phyloP scores from a whole-genome alignment of 1,140 invertebrate genomes.

The Neodiprion lecontei region DNA sequence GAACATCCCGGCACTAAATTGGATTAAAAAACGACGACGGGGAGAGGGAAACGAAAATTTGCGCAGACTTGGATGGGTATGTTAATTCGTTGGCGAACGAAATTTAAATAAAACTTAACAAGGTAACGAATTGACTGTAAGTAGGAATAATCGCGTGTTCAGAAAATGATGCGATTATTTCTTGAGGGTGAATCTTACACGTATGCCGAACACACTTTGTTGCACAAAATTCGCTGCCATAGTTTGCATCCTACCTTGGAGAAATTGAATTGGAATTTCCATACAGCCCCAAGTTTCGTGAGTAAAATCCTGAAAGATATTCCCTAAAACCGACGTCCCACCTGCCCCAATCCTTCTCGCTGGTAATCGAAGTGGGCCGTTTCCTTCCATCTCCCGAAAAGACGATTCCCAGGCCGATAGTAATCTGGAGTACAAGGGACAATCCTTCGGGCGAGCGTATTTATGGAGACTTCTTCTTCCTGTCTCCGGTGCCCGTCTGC shows the following conservation, averaged over 20 bases:
- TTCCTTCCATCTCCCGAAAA: slow-evolving; percentile 7
- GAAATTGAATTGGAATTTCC: neutral
- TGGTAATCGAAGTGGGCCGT: slow-evolving; percentile 11
- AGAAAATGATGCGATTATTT: too few species aligned
- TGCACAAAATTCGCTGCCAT: neutral
- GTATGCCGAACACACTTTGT: too few species aligned
- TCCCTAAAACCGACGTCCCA: neutral
- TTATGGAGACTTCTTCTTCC: slow-evolving; percentile 17
- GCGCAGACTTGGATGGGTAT: too few species aligned
- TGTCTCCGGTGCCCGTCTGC: neutral
- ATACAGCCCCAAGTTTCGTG: neutral
- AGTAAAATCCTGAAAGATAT: slow-evolving; percentile 1
- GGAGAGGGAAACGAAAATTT: too few species aligned
- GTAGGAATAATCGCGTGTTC: too few species aligned
- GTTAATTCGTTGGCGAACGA: too few species aligned
- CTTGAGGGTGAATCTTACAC: too few species aligned
- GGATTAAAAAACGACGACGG: neutral
- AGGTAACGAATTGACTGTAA: too few species aligned
- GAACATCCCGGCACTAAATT: neutral
- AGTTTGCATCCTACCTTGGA: neutral
- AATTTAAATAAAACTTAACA: too few species aligned
- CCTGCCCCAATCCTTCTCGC: slow-evolving; percentile 12
- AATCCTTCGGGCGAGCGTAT: slow-evolving; percentile 14
- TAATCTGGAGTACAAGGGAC: slow-evolving; percentile 17
- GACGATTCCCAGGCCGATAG: slow-evolving; percentile 20